These are phyloP conservation scores for Iselma pallidipennis DNA, from an alignment of 2,888 invertebrate genomes.

Conservation along the genomic window DNA sequence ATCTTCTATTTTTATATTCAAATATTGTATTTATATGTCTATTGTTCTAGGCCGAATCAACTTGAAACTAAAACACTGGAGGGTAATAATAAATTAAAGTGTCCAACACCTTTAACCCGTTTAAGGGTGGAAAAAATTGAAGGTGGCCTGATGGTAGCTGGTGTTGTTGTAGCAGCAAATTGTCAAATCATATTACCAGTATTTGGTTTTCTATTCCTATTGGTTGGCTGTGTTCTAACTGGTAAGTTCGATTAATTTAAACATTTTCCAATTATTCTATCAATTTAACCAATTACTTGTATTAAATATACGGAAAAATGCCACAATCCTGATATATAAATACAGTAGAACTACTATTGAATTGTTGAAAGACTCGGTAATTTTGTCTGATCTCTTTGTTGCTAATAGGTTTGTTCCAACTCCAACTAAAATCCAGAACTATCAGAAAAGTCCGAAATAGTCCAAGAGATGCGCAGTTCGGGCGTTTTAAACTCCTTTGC, in stretches of 20 bases:
- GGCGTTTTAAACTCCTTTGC: too few relatives aligned
- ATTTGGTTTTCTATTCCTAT: constrained; percentile 75
- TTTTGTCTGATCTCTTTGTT: too few relatives aligned
- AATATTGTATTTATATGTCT: too few relatives aligned
- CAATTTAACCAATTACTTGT: not conserved
- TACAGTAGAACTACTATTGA: too few relatives aligned
- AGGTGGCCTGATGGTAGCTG: constrained; percentile 75
- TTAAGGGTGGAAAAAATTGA: constrained; percentile 76
- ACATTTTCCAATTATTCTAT: not conserved
- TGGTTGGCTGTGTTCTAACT: constrained; percentile 75
- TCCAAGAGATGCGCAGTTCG: too few relatives aligned
- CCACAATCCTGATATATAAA: too few relatives aligned
- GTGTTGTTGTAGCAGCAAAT: constrained; percentile 76
- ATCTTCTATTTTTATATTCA: too few relatives aligned
- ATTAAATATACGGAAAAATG: not conserved
- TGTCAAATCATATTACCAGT: constrained; percentile 77
- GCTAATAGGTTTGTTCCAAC: too few relatives aligned
- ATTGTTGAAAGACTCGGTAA: too few relatives aligned
- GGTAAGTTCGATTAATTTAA: constrained; percentile 57
- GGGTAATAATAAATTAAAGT: constrained; percentile 53
- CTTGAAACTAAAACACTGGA: constrained; percentile 51
- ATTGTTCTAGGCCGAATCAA: constrained; percentile 61
- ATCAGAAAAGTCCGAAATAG: too few relatives aligned
- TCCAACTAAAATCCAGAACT: too few relatives aligned
- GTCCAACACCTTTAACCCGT: constrained; percentile 70